Evolutionary conservation across 2,888 invertebrate genomes (phyloP).

Genomic region (Agelastica alni): DNA sequence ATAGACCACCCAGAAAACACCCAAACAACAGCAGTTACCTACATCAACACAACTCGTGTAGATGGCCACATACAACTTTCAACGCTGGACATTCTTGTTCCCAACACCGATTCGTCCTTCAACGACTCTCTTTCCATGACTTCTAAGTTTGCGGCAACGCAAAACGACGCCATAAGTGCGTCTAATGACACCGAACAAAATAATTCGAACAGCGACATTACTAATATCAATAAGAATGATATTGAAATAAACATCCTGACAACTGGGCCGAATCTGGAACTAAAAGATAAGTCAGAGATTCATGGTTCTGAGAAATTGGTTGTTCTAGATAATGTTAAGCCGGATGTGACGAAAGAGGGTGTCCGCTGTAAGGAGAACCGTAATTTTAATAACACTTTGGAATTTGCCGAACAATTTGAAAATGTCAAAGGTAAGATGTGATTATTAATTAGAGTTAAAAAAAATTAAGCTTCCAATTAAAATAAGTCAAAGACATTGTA

Average conservation of each 20-base stretch:
- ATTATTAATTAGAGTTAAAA: too few species aligned
- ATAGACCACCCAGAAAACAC: background rate
- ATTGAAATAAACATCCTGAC: background rate
- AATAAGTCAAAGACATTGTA: too few species aligned
- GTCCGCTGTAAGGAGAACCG: too few species aligned
- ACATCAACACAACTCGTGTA: slow-evolving; percentile 25
- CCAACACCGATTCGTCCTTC: slow-evolving; percentile 14
- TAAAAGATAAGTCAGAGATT: background rate
- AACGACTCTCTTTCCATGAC: background rate
- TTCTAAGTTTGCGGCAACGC: background rate
- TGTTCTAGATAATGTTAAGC: background rate
- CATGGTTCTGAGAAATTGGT: background rate
- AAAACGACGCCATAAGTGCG: background rate
- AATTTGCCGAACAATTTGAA: too few species aligned
- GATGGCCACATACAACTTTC: slow-evolving; percentile 29
- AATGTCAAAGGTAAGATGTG: too few species aligned
- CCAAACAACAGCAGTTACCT: slow-evolving; percentile 17
- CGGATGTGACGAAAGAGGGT: background rate
- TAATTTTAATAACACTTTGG: too few species aligned
- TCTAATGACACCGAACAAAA: background rate
- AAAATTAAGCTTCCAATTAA: too few species aligned
- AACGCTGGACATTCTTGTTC: slow-evolving; percentile 22
- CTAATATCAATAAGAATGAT: background rate
- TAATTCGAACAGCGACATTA: background rate
- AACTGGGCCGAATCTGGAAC: background rate